Percentiles rank a stretch among this genome's conserved stretches.
These are phyloP conservation scores for Varanus salvator DNA, from an alignment of 2,113 vertebrate genomes.

Conservation along the genomic window DNA sequence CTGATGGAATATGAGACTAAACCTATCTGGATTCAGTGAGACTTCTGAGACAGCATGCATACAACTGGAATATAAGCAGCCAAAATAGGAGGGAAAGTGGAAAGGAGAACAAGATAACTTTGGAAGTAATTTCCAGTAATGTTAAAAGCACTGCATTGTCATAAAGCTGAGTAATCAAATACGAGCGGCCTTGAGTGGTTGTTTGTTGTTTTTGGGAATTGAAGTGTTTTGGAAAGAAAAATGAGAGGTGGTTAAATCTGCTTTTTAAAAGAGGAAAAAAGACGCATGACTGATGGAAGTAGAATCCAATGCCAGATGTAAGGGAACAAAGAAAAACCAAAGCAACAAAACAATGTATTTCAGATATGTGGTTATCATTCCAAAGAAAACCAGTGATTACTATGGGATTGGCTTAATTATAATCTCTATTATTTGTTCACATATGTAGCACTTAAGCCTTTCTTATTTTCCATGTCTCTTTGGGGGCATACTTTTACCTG, in stretches of 20 bases:
- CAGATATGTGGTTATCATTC: neutral
- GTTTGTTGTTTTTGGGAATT: neutral
- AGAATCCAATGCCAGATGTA: neutral
- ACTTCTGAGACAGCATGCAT: neutral
- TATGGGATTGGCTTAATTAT: neutral
- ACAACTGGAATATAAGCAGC: neutral
- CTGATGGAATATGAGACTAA: neutral
- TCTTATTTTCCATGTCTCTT: neutral
- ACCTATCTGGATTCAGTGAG: neutral
- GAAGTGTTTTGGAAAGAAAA: neutral
- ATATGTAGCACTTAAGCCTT: neutral
- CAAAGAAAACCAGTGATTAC: too few relatives aligned
- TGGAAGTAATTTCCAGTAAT: neutral
- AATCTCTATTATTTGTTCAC: neutral
- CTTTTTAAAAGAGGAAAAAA: neutral
- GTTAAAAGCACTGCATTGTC: neutral
- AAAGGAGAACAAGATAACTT: neutral
- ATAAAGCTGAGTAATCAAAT: neutral
- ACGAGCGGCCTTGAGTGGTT: neutral
- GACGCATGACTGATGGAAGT: neutral
- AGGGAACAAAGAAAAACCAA: neutral
- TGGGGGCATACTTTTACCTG: neutral
- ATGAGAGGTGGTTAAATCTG: neutral
- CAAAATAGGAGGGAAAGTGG: neutral
- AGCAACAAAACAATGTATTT: neutral